These are phyloP conservation scores for Dascillus cervinus DNA, from an alignment of 2,888 invertebrate species.

Conservation along the genomic window DNA sequence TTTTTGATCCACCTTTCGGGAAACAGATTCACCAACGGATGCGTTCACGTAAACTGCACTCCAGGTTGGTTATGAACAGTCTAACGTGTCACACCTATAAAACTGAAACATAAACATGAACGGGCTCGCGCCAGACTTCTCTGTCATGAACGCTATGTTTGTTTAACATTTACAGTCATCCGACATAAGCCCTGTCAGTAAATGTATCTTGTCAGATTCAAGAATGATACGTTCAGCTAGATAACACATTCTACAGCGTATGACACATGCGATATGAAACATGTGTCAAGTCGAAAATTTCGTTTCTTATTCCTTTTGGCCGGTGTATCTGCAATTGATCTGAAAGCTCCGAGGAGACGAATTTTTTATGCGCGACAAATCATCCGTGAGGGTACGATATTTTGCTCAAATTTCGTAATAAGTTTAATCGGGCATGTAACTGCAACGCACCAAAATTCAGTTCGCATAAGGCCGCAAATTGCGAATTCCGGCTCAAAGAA, in stretches of 20 bases:
- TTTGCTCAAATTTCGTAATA: too few species aligned
- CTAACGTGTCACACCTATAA: constrained; percentile 1
- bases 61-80: neutral
- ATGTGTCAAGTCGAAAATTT: neutral
- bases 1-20: too few species aligned
- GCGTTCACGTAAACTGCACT: too few species aligned
- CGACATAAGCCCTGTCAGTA: neutral
- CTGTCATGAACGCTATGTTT: constrained; percentile 4
- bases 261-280: neutral
- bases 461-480: constrained; percentile 28
- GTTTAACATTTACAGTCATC: neutral
- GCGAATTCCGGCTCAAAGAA: constrained; percentile 34
- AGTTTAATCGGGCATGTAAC: too few species aligned
- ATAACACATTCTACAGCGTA: neutral
- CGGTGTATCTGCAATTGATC: too few species aligned
- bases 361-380: too few species aligned
- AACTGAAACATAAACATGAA: constrained; percentile 3
- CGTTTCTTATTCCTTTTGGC: too few species aligned
- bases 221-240: neutral
- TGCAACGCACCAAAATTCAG: too few species aligned
- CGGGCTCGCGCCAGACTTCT: constrained; percentile 5
- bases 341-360: too few species aligned
- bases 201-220: neutral
- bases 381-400: too few species aligned
- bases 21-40: too few species aligned